These are phyloP conservation scores for Arion vulgaris DNA, from an alignment of 1,140 invertebrate species.

Conservation along the genomic window DNA sequence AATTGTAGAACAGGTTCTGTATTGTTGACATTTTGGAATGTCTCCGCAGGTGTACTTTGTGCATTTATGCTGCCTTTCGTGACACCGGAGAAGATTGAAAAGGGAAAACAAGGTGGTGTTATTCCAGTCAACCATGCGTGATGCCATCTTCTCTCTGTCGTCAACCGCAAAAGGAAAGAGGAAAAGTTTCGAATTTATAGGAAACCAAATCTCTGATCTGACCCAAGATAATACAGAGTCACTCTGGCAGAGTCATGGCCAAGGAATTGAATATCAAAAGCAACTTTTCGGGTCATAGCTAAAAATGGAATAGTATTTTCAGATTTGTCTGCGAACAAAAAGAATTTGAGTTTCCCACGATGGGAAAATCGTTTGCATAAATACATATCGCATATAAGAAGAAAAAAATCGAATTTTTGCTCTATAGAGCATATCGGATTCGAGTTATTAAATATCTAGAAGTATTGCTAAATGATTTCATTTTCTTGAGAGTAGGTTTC, in stretches of 20 bases:
- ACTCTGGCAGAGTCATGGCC: not conserved
- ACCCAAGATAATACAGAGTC: not conserved
- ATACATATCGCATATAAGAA: no score
- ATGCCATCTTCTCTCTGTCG: not conserved
- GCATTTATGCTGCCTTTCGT: not conserved
- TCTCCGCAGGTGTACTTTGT: not conserved
- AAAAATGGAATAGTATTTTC: not conserved
- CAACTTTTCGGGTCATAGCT: not conserved
- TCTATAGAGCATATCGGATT: no score
- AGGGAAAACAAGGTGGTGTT: not conserved
- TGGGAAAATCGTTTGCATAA: not conserved
- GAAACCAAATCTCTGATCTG: not conserved
- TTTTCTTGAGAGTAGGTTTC: no score
- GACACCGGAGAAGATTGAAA: not conserved
- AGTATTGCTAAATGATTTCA: no score
- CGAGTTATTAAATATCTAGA: no score
- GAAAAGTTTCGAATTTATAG: conserved; percentile 8
- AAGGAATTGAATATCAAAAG: not conserved
- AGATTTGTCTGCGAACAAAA: not conserved
- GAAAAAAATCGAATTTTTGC: no score
- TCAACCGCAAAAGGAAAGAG: not conserved
- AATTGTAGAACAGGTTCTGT: no score
- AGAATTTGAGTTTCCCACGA: not conserved
- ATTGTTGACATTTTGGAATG: no score
- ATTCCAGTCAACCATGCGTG: not conserved